A percentile compares a stretch with the other conserved stretches of the same genome.
Evolutionary conservation across 2,888 invertebrate species (phyloP).

Genomic region (Gortyna flavago): DNA sequence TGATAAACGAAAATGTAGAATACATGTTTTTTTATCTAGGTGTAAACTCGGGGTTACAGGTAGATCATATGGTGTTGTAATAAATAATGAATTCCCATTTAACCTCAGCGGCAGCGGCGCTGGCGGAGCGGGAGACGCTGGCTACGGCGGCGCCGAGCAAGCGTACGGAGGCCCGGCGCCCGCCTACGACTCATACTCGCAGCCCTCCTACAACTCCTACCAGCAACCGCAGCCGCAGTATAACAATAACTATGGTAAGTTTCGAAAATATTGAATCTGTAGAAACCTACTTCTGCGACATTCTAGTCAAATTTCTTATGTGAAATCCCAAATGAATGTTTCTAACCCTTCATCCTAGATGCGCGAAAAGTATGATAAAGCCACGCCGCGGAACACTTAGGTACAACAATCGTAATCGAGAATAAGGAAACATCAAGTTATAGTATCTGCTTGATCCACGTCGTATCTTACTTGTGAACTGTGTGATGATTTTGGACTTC

Average conservation of each 20-base stretch:
- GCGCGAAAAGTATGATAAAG: not conserved
- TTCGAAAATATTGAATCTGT: constrained; percentile 58
- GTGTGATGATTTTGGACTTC: not conserved
- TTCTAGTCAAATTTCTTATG: constrained; percentile 39
- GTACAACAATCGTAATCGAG: not conserved
- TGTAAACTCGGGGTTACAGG: not conserved
- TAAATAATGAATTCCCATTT: not conserved
- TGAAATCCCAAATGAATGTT: not conserved
- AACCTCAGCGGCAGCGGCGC: constrained; percentile 67
- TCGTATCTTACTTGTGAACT: not conserved
- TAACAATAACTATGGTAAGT: constrained; percentile 85
- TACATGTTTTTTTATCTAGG: not conserved
- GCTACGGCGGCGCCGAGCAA: constrained; percentile 83
- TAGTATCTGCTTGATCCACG: too few species aligned
- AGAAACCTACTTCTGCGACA: constrained; percentile 5
- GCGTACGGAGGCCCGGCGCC: constrained; percentile 80
- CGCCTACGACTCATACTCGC: constrained; percentile 83
- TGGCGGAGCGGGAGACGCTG: constrained; percentile 85
- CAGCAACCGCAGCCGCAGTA: constrained; percentile 84
- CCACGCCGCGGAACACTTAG: not conserved
- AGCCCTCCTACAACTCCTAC: constrained; percentile 83
- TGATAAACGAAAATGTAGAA: not conserved
- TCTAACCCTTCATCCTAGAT: constrained; percentile 31
- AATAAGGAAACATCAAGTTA: not conserved
- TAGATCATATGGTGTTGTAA: not conserved